phyloP scores from a whole-genome alignment of 2,888 invertebrate genomes.

The Chelonus formosanus region DNA sequence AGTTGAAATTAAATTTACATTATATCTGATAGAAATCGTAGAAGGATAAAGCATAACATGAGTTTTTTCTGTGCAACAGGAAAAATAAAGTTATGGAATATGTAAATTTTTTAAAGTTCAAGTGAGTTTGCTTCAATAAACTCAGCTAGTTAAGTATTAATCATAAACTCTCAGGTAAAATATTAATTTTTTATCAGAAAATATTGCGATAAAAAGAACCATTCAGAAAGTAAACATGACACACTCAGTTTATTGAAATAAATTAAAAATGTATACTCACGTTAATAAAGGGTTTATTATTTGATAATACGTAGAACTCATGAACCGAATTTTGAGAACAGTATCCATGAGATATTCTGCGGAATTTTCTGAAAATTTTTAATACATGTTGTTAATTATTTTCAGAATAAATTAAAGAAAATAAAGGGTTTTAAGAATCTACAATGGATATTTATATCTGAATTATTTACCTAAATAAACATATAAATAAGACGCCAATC shows the following conservation, averaged over 20 bases:
- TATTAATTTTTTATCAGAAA: not conserved
- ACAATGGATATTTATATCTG: not conserved
- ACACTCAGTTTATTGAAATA: too few relatives aligned
- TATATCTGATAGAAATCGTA: too few relatives aligned
- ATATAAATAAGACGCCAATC: constrained; percentile 55
- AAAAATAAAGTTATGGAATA: too few relatives aligned
- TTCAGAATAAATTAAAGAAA: not conserved
- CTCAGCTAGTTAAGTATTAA: too few relatives aligned
- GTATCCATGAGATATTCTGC: constrained; percentile 59
- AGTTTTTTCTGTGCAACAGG: too few relatives aligned
- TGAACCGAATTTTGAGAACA: constrained; percentile 57
- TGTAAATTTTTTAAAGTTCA: too few relatives aligned
- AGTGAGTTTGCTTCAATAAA: too few relatives aligned
- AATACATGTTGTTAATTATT: not conserved
- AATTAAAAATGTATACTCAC: constrained; percentile 49
- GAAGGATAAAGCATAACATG: too few relatives aligned
- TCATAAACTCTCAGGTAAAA: too few relatives aligned
- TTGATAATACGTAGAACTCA: constrained; percentile 52
- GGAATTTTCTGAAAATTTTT: constrained; percentile 56
- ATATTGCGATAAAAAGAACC: not conserved
- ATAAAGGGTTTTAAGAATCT: not conserved
- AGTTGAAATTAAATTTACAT: too few relatives aligned
- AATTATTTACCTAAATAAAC: constrained; percentile 55
- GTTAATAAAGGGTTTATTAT: constrained; percentile 59
- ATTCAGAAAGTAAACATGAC: too few relatives aligned